Percentiles rank a stretch among this genome's conserved stretches.
Conservation (phyloP, 2,888 invertebrate genomes). For the Amiota mariae region DNA sequence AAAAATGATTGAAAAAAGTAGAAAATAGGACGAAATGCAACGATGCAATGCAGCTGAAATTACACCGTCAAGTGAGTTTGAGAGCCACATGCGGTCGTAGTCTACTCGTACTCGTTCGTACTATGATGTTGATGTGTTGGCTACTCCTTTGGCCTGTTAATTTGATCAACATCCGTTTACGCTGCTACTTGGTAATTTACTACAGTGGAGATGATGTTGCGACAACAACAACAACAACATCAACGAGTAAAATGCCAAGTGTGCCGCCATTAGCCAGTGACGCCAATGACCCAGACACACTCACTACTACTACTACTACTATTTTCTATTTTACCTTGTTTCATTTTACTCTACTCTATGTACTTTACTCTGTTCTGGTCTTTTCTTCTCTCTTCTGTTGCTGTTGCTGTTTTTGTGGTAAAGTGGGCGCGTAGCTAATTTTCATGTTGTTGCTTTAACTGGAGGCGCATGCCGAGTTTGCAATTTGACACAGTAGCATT, state of each 20-base stretch:
- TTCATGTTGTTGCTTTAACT: conserved; percentile 10
- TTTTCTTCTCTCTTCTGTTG: background rate
- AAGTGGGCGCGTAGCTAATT: conserved; percentile 4
- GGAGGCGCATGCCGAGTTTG: background rate
- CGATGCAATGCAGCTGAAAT: conserved; percentile 11
- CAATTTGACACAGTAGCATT: background rate
- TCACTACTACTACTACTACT: background rate
- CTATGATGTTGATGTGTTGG: background rate
- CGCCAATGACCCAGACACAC: conserved; percentile 13
- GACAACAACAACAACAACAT: too few relatives aligned
- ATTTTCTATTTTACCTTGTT: background rate
- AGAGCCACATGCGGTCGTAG: conserved; percentile 1
- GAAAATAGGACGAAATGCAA: background rate
- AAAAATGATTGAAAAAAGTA: background rate
- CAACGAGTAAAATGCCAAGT: conserved; percentile 46
- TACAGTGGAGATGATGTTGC: background rate
- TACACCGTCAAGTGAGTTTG: background rate
- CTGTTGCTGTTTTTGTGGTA: background rate
- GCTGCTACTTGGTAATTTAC: conserved; percentile 10
- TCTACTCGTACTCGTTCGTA: too few relatives aligned
- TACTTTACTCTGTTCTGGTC: background rate
- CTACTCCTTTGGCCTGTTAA: conserved; percentile 48
- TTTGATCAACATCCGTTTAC: conserved; percentile 56
- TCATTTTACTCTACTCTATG: background rate
- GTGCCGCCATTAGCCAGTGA: conserved; percentile 38